Evolutionary conservation across 2,888 invertebrate species (phyloP), one percentile per base, ranked within the genome.

Genomic region (Strigamia maritima): DNA sequence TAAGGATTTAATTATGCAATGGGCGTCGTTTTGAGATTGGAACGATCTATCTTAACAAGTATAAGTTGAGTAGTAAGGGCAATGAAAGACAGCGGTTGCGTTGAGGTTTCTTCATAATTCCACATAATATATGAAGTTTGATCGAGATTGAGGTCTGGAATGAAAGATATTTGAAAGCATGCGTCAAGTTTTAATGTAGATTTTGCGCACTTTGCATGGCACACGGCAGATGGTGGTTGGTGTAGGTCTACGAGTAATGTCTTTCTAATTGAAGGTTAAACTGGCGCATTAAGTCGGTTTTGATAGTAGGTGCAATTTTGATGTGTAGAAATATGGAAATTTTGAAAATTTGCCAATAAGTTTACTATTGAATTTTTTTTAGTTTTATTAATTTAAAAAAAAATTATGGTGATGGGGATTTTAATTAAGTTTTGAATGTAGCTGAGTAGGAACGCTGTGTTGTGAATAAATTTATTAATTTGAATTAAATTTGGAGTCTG

Each of bases 131-230:
- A 54, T 19, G 54, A 54, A 54, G n/a, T 54, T 54, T 54, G 54
- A 54, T 54, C 54, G 54, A 54, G 54, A 54, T 54, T 54, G 54
- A 54, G 54, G 54, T 54, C 54, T 54, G 54, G 54, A 54, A 54
- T 54, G 54, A 54, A 54, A 54, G 54, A 54, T 54, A 54, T 54
- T 54, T 54, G 54, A 54, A 54, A 54, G 54, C 54, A 22, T 8
- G 54, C 54, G 54, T n/a, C 54, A 54, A 54, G 54, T 54, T 54
- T 54, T 54, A 54, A 54, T 54, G 54, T 54, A 54, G 54, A 54
- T 54, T 54, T 54, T 54, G 54, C 54, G 54, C 54, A 54, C 54
- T 54, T 54, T 54, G 54, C 54, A 54, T 54, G 54, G 54, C 54
- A 19, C 54, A 54, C 54, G 54, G 54, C 54, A 54, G 54, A 54